Evolutionary conservation across 2,113 vertebrate genomes (phyloP).

Genomic region (Sinosuthora webbiana): DNA sequence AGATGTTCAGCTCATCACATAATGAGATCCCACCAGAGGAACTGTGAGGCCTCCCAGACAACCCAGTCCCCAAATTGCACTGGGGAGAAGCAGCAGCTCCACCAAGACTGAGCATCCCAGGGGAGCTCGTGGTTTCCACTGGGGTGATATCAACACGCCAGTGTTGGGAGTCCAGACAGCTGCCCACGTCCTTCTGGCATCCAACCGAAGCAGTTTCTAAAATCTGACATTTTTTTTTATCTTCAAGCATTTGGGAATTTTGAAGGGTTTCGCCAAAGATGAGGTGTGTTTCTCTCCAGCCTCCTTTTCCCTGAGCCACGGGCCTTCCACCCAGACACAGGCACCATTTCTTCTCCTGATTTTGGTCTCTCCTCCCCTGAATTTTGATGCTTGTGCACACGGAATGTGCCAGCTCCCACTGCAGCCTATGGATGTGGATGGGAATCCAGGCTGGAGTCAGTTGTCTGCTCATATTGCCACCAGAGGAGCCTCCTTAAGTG

Average conservation of each 20-base stretch:
- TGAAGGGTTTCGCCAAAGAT: not conserved
- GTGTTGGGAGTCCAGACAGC: not conserved
- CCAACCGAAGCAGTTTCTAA: not conserved
- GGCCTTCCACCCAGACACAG: not conserved
- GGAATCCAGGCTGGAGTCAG: not conserved
- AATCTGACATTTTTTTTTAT: not conserved
- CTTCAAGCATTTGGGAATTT: not conserved
- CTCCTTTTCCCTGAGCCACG: not conserved
- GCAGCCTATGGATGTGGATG: not conserved
- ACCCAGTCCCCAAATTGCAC: not conserved
- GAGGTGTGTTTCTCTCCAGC: not conserved
- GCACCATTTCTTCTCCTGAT: not conserved
- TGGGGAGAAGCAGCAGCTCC: not conserved
- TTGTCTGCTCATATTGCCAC: not conserved
- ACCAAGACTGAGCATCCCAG: not conserved
- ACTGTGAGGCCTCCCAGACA: not conserved
- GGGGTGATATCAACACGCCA: fast-evolving
- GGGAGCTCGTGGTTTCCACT: not conserved
- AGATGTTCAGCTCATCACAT: slow-evolving; percentile 56
- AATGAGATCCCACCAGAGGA: slow-evolving; percentile 56
- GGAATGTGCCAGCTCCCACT: not conserved
- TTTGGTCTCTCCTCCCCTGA: not conserved
- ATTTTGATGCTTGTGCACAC: fast-evolving
- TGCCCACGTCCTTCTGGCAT: not conserved
- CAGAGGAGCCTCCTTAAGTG: not conserved